Base-by-base conservation (phyloP, 2,888 invertebrate genomes). In the Brachylomia viminalis region DNA sequence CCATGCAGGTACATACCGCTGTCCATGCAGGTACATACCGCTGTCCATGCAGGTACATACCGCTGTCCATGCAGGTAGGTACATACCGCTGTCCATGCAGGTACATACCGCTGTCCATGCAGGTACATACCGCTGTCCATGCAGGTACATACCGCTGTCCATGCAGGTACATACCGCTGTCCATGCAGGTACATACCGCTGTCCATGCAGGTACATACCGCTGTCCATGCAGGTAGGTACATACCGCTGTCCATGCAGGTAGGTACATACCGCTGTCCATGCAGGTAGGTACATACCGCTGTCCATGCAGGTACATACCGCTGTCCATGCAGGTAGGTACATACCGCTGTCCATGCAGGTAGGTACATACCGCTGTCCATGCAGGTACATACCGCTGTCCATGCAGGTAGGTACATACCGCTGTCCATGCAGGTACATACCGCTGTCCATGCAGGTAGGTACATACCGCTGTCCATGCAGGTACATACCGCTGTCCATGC, bases 161-260 rank as follows among this genome's bases (percentile, higher is more conserved):
- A n/a, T n/a, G n/a, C n/a, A n/a, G n/a, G n/a, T n/a, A n/a, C 30
- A 98, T 99, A 76, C 99, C 99, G 8, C 93, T 98, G 30, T 98
- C 98, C 78, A 98, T 99, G 98, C 98, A 98, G 97, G 98, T 98
- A 58, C 7, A 17, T 27, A 7, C n/a, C n/a, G n/a, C n/a, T n/a
- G n/a, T n/a, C n/a, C n/a, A n/a, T n/a, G n/a, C n/a, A n/a, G n/a
- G n/a, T n/a, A n/a, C 30, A 98, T 99, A 76, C 99, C 99, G 8
- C 93, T 98, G 30, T 98, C 98, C 78, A 98, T 99, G 98, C 98
- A 98, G 97, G 98, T 98, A 58, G 5, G 15, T 27, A 7, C 30
- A 98, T 99, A 76, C 99, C 99, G 8, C 93, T 98, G 30, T 98
- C 98, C 78, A 98, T 99, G 98, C 98, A 98, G 97, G 98, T 98